Evolutionary conservation across 2,797 vertebrate species (phyloP).

Genomic region (Pseudochirops corinnae): DNA sequence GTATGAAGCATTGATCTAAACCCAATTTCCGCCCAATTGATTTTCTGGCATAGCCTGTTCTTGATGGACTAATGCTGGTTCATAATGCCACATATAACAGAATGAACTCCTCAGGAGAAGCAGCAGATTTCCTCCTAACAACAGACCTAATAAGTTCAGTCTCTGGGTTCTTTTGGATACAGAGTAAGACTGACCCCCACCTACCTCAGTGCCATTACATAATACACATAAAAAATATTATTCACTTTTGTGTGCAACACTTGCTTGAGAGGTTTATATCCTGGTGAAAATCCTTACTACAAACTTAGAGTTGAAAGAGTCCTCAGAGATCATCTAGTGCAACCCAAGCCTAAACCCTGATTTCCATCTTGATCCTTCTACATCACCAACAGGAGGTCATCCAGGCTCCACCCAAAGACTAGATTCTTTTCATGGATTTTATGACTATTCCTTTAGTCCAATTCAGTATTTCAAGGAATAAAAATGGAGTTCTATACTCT

Average conservation of each 20-base stretch:
- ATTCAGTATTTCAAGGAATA: neutral
- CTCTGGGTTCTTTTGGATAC: neutral
- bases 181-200: neutral
- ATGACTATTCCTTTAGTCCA: neutral
- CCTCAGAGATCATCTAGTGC: neutral
- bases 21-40: neutral
- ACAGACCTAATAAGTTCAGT: neutral
- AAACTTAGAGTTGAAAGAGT: neutral
- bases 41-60: neutral
- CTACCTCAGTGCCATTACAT: neutral
- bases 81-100: neutral
- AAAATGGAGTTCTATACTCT: neutral
- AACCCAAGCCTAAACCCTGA: neutral
- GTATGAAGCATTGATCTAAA: neutral
- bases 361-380: neutral
- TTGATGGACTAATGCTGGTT: neutral
- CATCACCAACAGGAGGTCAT: neutral
- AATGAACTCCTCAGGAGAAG: neutral
- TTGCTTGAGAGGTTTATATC: neutral
- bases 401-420: neutral
- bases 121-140: neutral
- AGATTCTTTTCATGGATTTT: neutral
- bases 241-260: neutral
- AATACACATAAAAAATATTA: neutral
- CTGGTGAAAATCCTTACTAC: neutral